phyloP scores from a whole-genome alignment of 1,140 invertebrate genomes.

The Neodiprion fabricii region DNA sequence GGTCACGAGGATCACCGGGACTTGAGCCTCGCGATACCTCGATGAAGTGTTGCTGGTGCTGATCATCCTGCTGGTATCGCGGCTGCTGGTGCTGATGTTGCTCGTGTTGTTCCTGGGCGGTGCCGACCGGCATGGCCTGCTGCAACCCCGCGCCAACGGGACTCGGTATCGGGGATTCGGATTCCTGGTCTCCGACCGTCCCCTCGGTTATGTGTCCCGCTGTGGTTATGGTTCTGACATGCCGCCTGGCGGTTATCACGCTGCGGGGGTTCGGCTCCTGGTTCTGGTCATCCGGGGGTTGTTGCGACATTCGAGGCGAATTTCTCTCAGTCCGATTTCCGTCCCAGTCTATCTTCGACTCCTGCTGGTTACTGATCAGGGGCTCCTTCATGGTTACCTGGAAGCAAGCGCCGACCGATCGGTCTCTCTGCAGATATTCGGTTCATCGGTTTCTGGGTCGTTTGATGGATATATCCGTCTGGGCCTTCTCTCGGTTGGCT shows the following conservation, averaged over 20 bases:
- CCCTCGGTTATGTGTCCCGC: constrained; percentile 66
- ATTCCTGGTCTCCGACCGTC: constrained; percentile 48
- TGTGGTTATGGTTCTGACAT: constrained; percentile 67
- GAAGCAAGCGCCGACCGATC: not conserved
- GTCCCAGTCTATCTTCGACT: constrained; percentile 58
- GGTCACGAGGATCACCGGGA: constrained; percentile 38
- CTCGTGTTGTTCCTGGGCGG: constrained; percentile 30
- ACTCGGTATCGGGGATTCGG: constrained; percentile 47
- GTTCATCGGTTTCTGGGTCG: too few species aligned
- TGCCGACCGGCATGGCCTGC: constrained; percentile 34
- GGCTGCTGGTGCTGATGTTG: constrained; percentile 28
- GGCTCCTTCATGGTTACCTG: constrained; percentile 58
- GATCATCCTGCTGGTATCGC: constrained; percentile 29
- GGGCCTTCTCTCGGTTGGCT: too few species aligned
- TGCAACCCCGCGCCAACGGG: constrained; percentile 36
- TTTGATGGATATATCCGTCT: too few species aligned
- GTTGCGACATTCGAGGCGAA: constrained; percentile 38
- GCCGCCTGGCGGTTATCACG: constrained; percentile 64
- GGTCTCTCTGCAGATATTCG: too few species aligned
- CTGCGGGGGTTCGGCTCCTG: constrained; percentile 45
- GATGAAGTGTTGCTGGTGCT: constrained; percentile 34
- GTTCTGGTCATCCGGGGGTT: constrained; percentile 36
- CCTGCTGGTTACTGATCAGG: constrained; percentile 43
- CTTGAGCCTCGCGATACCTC: constrained; percentile 44
- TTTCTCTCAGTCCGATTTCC: constrained; percentile 35